Evolutionary conservation across 2,113 vertebrate species (phyloP), one percentile per base, ranked within the genome.

Genomic region (Sander lucioperca): DNA sequence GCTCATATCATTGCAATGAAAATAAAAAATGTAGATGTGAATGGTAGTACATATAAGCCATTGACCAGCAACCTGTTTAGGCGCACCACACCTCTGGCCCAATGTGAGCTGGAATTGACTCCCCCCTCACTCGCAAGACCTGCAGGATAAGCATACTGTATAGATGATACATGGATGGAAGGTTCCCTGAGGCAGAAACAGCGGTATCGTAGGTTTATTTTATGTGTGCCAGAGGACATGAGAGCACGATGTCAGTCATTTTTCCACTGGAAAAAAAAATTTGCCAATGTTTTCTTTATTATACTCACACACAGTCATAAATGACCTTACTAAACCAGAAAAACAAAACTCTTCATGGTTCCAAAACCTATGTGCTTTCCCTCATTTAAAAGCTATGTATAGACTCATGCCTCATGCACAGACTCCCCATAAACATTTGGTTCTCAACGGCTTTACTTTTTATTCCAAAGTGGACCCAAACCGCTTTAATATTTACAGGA

Each of bases 381-480:
- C 59, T 77, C 15, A 70, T 82, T 71, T 70, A 74, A 84, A 61
- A 82, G 27, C 65, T 76, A 80, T 86, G 67, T 82, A 86, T 75
- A 75, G 65, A 69, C n/a, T 50, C 15, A 58, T 57, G 25, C 54
- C 54, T 88, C 84, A 90, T 71, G 15, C 27, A 62, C 63, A 50
- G 45, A 25, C 15, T 77, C 67, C 39, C 59, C 6, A 45, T 88
- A 80, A 86, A 83, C 76, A 59, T 65, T 39, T 63, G 39, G 4
- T 50, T 68, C 70, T 65, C 15, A 72, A 59, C 65, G 5, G 62
- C 33, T 78, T 66, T 70, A n/a, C 15, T 84, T 80, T 83, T 36
- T 63, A 51, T 71, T 69, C 56, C 61, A 69, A 19, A 72, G 39
- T 69, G 70, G 68, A 63, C 68, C 51, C 30, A 65, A 54, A 84